phyloP scores from a whole-genome alignment of 1,140 invertebrate genomes.

The Trichonephila clavipes region DNA sequence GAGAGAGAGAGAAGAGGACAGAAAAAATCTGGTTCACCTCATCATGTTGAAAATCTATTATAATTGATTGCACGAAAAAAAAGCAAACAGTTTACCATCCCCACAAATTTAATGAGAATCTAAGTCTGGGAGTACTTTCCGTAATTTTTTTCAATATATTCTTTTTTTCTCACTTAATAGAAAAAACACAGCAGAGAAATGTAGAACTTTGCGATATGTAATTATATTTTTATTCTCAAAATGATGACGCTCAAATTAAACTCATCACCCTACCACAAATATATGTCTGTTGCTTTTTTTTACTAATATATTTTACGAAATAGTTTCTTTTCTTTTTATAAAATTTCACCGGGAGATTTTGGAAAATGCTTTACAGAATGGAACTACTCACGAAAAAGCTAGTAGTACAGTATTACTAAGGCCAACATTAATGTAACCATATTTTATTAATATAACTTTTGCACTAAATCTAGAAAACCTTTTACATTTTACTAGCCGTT shows the following conservation, averaged over 20 bases:
- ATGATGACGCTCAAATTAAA: conserved; percentile 31
- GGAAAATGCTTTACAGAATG: background rate
- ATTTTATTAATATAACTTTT: too few species aligned
- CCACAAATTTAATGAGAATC: conserved; percentile 51
- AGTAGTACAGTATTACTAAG: too few species aligned
- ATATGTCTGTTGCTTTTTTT: background rate
- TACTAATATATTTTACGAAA: background rate
- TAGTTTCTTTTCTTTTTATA: background rate
- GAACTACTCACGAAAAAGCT: background rate
- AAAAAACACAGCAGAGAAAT: background rate
- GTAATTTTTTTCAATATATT: background rate
- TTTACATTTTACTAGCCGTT: too few species aligned
- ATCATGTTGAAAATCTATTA: background rate
- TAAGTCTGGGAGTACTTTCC: background rate
- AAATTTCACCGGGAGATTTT: background rate
- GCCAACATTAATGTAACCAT: too few species aligned
- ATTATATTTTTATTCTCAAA: conserved; percentile 32
- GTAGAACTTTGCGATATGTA: conserved; percentile 13
- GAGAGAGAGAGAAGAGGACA: background rate
- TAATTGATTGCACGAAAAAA: background rate
- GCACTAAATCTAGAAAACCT: too few species aligned
- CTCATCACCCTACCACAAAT: conserved; percentile 30
- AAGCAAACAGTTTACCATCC: conserved; percentile 28
- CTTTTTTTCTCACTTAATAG: background rate
- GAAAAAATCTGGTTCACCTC: background rate